These are phyloP conservation scores for Anthoscopus minutus DNA, from an alignment of 2,113 vertebrate genomes.

Conservation along the genomic window DNA sequence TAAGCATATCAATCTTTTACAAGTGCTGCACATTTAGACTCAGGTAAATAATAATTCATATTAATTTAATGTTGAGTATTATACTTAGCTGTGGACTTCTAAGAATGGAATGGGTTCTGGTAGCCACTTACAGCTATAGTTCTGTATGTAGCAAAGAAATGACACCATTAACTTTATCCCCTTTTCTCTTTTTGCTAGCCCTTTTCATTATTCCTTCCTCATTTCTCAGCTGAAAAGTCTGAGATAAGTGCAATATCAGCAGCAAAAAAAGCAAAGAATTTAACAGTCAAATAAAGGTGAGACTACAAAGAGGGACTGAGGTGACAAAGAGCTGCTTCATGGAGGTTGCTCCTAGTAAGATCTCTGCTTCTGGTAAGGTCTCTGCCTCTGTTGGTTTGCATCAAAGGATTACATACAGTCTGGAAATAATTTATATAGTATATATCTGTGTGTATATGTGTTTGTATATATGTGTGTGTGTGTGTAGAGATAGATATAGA, in stretches of 20 bases:
- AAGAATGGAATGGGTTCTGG: background rate
- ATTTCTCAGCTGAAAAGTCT: background rate
- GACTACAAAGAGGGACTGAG: background rate
- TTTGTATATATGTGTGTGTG: background rate
- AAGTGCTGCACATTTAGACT: background rate
- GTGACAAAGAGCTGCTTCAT: background rate
- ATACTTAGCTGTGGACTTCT: background rate
- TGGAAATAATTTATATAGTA: background rate
- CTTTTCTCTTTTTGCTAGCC: background rate
- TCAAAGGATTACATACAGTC: background rate
- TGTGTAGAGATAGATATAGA: too few relatives aligned
- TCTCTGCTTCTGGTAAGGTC: background rate
- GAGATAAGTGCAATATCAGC: background rate
- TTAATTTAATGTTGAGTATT: background rate
- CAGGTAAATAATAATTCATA: background rate
- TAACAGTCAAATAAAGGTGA: background rate
- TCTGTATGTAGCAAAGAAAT: background rate
- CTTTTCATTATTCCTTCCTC: background rate
- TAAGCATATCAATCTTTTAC: background rate
- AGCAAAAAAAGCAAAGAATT: background rate
- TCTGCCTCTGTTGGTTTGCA: background rate
- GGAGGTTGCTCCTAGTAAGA: background rate
- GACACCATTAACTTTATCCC: background rate
- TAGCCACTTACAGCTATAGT: background rate
- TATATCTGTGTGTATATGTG: accelerated